Evolutionary conservation across 2,888 invertebrate genomes (phyloP).

Genomic region (Argyresthia albistria): DNA sequence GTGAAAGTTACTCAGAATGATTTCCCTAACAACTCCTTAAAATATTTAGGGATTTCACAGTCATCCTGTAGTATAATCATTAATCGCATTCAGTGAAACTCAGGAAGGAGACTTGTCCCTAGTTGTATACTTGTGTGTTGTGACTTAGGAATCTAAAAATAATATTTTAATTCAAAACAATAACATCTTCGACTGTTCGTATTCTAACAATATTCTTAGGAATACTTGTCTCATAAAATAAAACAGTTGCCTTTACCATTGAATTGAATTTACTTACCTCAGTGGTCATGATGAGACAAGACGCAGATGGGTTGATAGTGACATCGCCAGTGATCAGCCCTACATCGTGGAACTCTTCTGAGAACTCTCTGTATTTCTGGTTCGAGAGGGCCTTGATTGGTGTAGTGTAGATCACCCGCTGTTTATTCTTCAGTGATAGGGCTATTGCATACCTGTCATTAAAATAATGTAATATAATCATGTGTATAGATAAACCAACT

Average conservation of each 20-base stretch:
- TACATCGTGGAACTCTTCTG: conserved; percentile 97
- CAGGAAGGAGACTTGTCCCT: too few relatives aligned
- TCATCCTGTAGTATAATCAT: too few relatives aligned
- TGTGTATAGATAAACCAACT: too few relatives aligned
- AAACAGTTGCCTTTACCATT: background rate
- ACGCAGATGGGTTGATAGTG: conserved; percentile 98
- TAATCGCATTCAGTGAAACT: too few relatives aligned
- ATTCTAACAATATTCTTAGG: background rate
- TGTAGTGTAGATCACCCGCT: conserved; percentile 99
- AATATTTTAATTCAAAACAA: background rate
- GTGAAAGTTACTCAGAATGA: too few relatives aligned
- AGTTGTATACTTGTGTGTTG: too few relatives aligned
- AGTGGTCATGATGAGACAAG: conserved; percentile 99
- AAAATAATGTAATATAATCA: too few relatives aligned
- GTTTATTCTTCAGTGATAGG: conserved; percentile 92
- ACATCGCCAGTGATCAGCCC: conserved; percentile 99
- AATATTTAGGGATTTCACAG: too few relatives aligned
- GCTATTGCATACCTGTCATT: conserved; percentile 90
- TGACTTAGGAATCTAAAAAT: too few relatives aligned
- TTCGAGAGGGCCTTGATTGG: conserved; percentile 99
- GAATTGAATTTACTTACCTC: conserved; percentile 71
- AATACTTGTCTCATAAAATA: too few relatives aligned
- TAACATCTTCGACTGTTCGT: background rate
- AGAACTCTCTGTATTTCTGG: conserved; percentile 98
- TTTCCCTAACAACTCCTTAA: too few relatives aligned